Base-by-base conservation (phyloP, 1,140 invertebrate species). In the Ditylenchus dipsaci region DNA sequence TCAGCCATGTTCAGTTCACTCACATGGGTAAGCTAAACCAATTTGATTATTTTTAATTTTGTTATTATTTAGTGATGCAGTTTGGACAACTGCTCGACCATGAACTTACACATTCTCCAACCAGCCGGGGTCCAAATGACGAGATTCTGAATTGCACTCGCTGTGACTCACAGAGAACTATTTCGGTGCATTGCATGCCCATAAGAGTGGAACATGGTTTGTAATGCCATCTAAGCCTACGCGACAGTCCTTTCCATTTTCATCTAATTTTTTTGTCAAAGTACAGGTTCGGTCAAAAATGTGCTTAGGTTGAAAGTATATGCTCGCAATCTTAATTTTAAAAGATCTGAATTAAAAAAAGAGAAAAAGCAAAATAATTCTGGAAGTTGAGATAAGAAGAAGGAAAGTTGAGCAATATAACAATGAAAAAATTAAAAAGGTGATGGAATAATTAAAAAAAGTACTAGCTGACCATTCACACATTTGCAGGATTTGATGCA, bases 391-490 rank as follows among this genome's bases (percentile, higher is more conserved):
- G n/a, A n/a, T n/a, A n/a, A n/a, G n/a, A n/a, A n/a, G n/a, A n/a
- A n/a, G n/a, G n/a, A n/a, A n/a, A n/a, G n/a, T n/a, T n/a, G n/a
- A n/a, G n/a, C n/a, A n/a, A n/a, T n/a, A n/a, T n/a, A n/a, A n/a
- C n/a, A n/a, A n/a, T n/a, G n/a, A n/a, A n/a, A n/a, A n/a, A n/a
- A n/a, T n/a, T n/a, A n/a, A n/a, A n/a, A n/a, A n/a, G 93, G 93
- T 33, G 92, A 97, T 78, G 92, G n/a, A n/a, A 91, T 76, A 88
- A 23, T 19, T 69, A 8, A n/a, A 9, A 1, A 21, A 5, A 38
- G 15, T n/a, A 65, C 19, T 65, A 7, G 57, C 19, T 3, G 15
- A 65, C 26, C 9, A 5, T n/a, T 5, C 15, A 5, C 15, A 26
- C 8, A 17, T 29, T 23, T 72, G 26, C 23, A 71, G 69, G 68